Evolutionary conservation across 2,113 vertebrate genomes (phyloP).

Genomic region (Platichthys flesus): DNA sequence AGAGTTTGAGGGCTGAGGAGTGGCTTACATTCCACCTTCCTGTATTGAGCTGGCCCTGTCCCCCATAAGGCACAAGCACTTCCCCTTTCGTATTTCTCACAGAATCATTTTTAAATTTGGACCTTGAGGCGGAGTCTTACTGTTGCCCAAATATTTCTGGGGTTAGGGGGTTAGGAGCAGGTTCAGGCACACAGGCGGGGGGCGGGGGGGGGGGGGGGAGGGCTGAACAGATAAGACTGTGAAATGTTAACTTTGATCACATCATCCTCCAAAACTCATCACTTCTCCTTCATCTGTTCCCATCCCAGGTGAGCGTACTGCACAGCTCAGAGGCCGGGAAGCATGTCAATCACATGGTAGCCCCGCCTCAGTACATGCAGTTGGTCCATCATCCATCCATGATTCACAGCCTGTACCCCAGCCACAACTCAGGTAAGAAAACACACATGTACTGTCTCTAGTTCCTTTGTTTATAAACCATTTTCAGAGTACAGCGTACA

Average conservation of each 20-base stretch:
- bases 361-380: constrained; percentile 90
- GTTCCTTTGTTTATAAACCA: too few relatives aligned
- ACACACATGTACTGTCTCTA: background rate
- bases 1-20: too few relatives aligned
- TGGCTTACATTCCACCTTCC: constrained; percentile 22
- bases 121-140: background rate
- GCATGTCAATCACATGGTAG: constrained; percentile 87
- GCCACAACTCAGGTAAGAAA: constrained; percentile 84
- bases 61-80: background rate
- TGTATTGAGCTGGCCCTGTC: constrained; percentile 16
- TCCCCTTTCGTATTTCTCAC: background rate
- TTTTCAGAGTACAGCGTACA: too few relatives aligned
- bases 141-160: background rate
- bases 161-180: background rate
- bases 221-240: background rate
- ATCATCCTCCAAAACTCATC: background rate
- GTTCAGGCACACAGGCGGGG: background rate
- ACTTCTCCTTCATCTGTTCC: background rate
- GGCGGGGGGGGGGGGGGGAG: too few relatives aligned
- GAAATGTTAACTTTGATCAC: background rate
- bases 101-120: background rate
- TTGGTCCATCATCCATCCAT: constrained; percentile 85
- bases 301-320: constrained; percentile 88
- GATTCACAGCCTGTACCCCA: constrained; percentile 73
- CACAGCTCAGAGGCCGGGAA: constrained; percentile 84